Conservation (phyloP, 2,888 invertebrate genomes). For the Dynastes hyllus region DNA sequence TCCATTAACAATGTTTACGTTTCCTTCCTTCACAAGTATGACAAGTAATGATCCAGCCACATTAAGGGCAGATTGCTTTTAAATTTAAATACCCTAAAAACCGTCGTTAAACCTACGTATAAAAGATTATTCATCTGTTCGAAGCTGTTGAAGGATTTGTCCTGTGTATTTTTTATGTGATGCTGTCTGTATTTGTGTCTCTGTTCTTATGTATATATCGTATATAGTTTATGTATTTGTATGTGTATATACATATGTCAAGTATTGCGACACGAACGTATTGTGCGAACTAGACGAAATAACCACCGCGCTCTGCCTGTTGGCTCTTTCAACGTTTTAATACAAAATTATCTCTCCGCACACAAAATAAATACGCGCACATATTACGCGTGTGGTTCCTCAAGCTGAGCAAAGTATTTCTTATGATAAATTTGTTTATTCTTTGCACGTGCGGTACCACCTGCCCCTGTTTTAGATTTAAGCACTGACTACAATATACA, state of each 20-base stretch:
- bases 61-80: conserved; percentile 55
- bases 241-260: background rate
- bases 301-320: conserved; percentile 19
- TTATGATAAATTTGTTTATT: conserved; percentile 50
- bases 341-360: conserved; percentile 46
- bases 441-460: conserved; percentile 50
- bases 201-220: background rate
- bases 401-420: conserved; percentile 53
- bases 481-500: background rate
- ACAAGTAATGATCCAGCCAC: conserved; percentile 58
- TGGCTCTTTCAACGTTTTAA: conserved; percentile 37
- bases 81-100: conserved; percentile 56
- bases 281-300: conserved; percentile 49
- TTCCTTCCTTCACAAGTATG: conserved; percentile 57
- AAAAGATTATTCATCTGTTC: conserved; percentile 55
- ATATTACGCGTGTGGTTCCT: conserved; percentile 37
- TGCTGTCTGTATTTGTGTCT: conserved; percentile 22
- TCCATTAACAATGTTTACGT: conserved; percentile 50
- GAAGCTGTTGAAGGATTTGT: conserved; percentile 55
- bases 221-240: background rate
- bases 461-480: conserved; percentile 44
- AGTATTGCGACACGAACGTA: conserved; percentile 28
- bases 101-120: conserved; percentile 49
- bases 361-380: conserved; percentile 45
- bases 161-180: conserved; percentile 49